Evolutionary conservation across 1,140 invertebrate species (phyloP), one percentile per base, ranked within the genome.

Genomic region (Zaprionus davidi): DNA sequence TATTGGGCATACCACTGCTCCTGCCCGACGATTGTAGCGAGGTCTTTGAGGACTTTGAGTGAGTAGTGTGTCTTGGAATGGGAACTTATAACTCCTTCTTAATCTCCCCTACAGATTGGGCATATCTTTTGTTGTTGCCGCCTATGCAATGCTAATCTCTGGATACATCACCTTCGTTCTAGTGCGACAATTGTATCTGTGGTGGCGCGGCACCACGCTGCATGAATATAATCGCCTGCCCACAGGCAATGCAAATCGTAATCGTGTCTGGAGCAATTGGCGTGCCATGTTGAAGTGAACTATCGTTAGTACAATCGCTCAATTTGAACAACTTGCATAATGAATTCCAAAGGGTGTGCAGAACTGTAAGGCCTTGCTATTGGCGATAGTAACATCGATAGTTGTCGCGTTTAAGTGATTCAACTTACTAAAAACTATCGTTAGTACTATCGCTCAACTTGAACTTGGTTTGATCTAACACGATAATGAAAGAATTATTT

Each of bases 21-120:
- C 58, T 94, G 44, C 93, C 93, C 22, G 93, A 94, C 72, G 93
- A 94, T 72, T 94, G 93, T 63, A 93, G 86, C 67, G 93, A 94
- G 64, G 93, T 93, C 3, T 93, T 92, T 13, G 83, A 93, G 72
- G 84, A 92, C 56, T 93, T 84, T 65, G 80, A 92, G 92, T 93
- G 57, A 92, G 92, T 88, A 46, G n/a, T 20, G 9, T 41, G 1
- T 1, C 5, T 4, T 51, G 5, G 2, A 24, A 22, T 13, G 11
- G 1, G 1, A 5, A 31, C 20, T 7, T 5, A 24, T 24, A 7
- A 34, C 34, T 11, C 9, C 3, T 24, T 22, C 5, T 12, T 11
- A 2, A 13, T 12, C 9, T 41, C 17, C 12, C 11, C 20, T n/a
- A 31, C 59, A 92, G 91, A 28, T 76, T 91, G 31, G 74, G 84